Conservation (phyloP, 2,888 invertebrate genomes). For the Folsomia candida region DNA sequence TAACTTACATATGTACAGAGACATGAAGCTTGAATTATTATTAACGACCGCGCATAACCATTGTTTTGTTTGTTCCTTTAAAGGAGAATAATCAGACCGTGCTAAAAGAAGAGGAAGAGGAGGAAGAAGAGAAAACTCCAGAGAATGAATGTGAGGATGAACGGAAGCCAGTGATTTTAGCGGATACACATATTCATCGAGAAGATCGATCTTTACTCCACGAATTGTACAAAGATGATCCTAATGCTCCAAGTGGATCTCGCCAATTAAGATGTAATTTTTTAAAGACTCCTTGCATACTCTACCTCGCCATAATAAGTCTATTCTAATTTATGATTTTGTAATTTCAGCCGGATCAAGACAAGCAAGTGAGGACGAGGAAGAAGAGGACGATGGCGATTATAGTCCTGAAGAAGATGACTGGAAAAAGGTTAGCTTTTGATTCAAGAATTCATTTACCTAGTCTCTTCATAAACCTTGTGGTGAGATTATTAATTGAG, state of each 20-base stretch:
- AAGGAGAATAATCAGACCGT: too few species aligned
- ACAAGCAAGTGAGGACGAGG: conserved; percentile 66
- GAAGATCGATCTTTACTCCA: conserved; percentile 59
- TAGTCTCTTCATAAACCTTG: conserved; percentile 8
- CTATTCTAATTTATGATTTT: background rate
- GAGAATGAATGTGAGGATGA: conserved; percentile 34
- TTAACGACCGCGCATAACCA: too few species aligned
- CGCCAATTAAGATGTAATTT: conserved; percentile 60
- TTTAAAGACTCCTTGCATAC: conserved; percentile 54
- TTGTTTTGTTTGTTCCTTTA: too few species aligned
- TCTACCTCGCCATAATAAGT: background rate
- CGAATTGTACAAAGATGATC: conserved; percentile 59
- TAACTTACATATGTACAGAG: too few species aligned
- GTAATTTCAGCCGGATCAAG: conserved; percentile 58
- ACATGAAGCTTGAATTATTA: too few species aligned
- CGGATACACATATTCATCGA: background rate
- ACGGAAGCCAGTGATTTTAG: background rate
- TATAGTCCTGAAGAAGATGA: conserved; percentile 83
- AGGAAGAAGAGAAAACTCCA: conserved; percentile 56
- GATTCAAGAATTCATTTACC: background rate
- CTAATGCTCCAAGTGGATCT: conserved; percentile 52
- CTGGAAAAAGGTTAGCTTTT: conserved; percentile 67
- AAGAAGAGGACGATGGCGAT: conserved; percentile 76
- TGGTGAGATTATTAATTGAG: background rate
- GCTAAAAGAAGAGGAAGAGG: too few species aligned